Conservation (phyloP, 2,113 vertebrate species). For the Uria aalge region DNA sequence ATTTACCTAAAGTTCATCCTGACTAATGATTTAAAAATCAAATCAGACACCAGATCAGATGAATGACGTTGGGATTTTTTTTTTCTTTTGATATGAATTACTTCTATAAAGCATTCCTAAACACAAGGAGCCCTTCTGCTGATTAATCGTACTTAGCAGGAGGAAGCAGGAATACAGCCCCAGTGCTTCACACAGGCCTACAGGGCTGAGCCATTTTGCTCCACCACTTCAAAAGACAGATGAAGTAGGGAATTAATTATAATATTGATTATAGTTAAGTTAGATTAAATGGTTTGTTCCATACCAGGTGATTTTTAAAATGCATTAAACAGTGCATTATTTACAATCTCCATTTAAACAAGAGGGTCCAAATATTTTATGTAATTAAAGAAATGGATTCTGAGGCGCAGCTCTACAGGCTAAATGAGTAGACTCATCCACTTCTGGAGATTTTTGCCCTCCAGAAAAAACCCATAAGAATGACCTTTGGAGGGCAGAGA, state of each 20-base stretch:
- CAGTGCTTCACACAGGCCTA: neutral
- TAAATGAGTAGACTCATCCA: neutral
- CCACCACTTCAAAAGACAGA: neutral
- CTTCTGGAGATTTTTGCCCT: neutral
- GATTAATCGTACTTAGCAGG: neutral
- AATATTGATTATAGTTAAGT: neutral
- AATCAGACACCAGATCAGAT: neutral
- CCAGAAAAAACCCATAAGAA: neutral
- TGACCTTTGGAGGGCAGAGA: neutral
- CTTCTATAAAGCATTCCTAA: neutral
- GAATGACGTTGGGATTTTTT: neutral
- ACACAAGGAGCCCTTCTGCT: neutral
- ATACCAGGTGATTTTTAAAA: neutral
- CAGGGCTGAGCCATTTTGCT: neutral
- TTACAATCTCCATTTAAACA: neutral
- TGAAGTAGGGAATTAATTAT: slow-evolving; percentile 23
- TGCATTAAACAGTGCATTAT: neutral
- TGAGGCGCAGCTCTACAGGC: neutral
- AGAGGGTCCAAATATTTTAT: neutral
- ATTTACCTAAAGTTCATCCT: neutral
- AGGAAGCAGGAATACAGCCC: neutral
- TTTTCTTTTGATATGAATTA: neutral
- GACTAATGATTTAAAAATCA: neutral
- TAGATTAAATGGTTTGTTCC: slow-evolving; percentile 8
- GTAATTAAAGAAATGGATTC: neutral